Evolutionary conservation across 1,140 invertebrate genomes (phyloP), one percentile per base, ranked within the genome.

Genomic region (Oreohelix idahoensis): DNA sequence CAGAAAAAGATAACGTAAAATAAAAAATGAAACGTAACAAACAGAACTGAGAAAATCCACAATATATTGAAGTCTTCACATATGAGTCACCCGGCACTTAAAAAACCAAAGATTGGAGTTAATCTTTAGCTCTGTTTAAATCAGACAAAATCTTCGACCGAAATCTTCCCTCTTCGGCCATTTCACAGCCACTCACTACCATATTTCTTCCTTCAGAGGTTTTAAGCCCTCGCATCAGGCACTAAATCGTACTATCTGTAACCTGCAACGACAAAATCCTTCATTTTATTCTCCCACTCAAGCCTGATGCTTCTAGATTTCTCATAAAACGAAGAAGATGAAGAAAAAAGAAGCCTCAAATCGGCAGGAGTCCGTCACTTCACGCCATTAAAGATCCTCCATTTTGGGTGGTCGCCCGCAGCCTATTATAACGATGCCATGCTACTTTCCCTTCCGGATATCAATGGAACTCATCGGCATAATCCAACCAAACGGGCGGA

Each of bases 381-480:
- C n/a, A 29, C 29, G 8, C n/a, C 0, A 2, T 11, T 15, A 66
- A 66, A 66, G 63, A 66, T 29, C 8, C 17, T 13, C 29, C 63
- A 66, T 32, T 66, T 66, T 32, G 11, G 63, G 63, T 32, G n/a
- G 63, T 66, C 63, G 63, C 63, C 29, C 10, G 63, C 63, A 66
- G 63, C 11, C 29, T n/a, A 4, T 66, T 66, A 29, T 66, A 66
- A 66, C n/a, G 63, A 29, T 23, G n/a, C 29, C 63, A 32, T 5
- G 1, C 29, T 66, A 32, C 0, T 66, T 66, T 66, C 29, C 17
- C 29, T 32, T 66, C 38, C 38, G 38, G 71, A 49, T 26, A 42
- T 74, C 71, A 74, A 74, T 74, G 38, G 71, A 23, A 42, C 42
- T 39, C 71, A 38, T 39, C 71, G 26, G 1, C 71, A 42, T 74